Conservation (phyloP, 2,113 vertebrate genomes). For the Petrocephalus zakoni region DNA sequence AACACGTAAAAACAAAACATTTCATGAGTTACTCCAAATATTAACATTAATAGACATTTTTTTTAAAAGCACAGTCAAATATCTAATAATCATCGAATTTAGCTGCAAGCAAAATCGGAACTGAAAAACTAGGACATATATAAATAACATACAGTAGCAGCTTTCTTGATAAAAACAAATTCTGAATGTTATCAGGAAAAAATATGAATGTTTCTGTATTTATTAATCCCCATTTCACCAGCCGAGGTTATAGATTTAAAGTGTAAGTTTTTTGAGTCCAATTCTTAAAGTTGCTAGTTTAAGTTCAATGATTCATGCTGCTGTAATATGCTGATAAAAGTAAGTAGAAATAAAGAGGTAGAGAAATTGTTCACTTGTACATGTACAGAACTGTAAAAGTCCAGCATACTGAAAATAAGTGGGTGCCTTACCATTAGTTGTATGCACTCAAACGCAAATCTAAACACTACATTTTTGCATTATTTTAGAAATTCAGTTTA, state of each 20-base stretch:
- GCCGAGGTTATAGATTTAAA: not conserved
- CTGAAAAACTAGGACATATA: too few relatives aligned
- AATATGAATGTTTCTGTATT: too few relatives aligned
- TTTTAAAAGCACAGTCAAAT: too few relatives aligned
- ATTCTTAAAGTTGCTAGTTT: not conserved
- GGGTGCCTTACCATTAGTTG: not conserved
- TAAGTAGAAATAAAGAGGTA: not conserved
- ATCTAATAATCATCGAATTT: too few relatives aligned
- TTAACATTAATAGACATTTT: too few relatives aligned
- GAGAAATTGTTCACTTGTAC: not conserved
- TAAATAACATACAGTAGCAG: too few relatives aligned
- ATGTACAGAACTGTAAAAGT: not conserved
- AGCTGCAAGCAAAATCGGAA: too few relatives aligned
- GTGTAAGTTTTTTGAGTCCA: not conserved
- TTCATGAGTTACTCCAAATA: too few relatives aligned
- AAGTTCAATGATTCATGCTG: not conserved
- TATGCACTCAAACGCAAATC: not conserved
- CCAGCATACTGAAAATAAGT: not conserved
- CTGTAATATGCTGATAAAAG: not conserved
- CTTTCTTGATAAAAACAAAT: too few relatives aligned
- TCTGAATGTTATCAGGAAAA: too few relatives aligned
- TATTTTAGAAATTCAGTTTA: not conserved
- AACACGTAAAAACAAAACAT: too few relatives aligned
- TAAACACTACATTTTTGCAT: not conserved
- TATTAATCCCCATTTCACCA: not conserved